Evolutionary conservation across 2,113 vertebrate species (phyloP), one percentile per base, ranked within the genome.

Genomic region (Acanthochromis polyacanthus): DNA sequence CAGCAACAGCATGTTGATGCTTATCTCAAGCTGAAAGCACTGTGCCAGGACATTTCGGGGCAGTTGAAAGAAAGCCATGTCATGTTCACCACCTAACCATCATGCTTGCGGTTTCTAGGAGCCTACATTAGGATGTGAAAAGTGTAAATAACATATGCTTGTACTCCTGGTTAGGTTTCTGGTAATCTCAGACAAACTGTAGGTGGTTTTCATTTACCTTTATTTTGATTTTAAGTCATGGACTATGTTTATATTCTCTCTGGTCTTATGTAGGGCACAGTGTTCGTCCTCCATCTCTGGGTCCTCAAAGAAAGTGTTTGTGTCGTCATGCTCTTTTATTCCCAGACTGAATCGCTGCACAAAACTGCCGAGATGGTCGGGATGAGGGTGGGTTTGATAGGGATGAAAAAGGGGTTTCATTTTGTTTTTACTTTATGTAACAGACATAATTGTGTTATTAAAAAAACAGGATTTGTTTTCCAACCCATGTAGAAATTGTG

Each of bases 341-440:
- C 86, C 80, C 80, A 88, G 85, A 88, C 78, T 87, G 66, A 85
- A 79, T 88, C 45, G 78, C 90, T 90, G 91, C 92, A 88, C 81
- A 92, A 91, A 80, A 92, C 88, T 92, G 88, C 91, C 88, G 78
- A 87, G 78, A 77, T 87, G 84, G 88, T 88, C 75, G 82, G 89
- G 89, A 85, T 82, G 75, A 90, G 87, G 90, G 88, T 83, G 89
- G 89, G 89, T 90, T 93, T 93, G 85, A 90, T 90, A 89, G 86
- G 89, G 88, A 82, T 40, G 60, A 80, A 87, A 86, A 89, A 58
- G 72, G 89, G 89, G 79, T 67, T 78, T 87, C 43, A 80, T 92
- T 90, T 90, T 82, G 72, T 93, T 93, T 93, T 93, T 93, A 93
- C 91, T 92, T 94, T 87, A 87, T 92, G 91, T 93, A 93, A 89